Conservation (phyloP, 1,140 invertebrate genomes). For the Contarinia nasturtii region DNA sequence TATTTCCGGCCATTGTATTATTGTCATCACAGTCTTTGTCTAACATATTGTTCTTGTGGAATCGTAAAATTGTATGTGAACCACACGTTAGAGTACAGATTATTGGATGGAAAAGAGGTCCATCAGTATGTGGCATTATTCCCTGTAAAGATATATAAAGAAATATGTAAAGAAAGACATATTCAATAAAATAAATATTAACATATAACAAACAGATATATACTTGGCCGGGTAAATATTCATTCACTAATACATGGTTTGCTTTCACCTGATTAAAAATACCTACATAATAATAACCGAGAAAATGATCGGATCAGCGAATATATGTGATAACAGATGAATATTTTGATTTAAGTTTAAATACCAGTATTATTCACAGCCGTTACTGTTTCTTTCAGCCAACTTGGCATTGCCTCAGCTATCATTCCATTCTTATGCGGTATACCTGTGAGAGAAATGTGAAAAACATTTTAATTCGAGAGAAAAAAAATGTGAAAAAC, state of each 20-base stretch:
- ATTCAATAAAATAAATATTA: too few species aligned
- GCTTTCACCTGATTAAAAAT: conserved; percentile 61
- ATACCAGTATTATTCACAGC: conserved; percentile 34
- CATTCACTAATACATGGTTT: conserved; percentile 93
- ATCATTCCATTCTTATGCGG: conserved; percentile 90
- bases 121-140: conserved; percentile 90
- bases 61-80: conserved; percentile 75
- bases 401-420: conserved; percentile 69
- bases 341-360: background rate
- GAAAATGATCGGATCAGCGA: too few species aligned
- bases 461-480: too few species aligned
- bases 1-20: background rate
- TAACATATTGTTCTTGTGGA: conserved; percentile 36
- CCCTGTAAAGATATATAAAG: too few species aligned
- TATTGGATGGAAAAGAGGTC: conserved; percentile 78
- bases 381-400: conserved; percentile 58
- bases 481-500: too few species aligned
- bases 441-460: too few species aligned
- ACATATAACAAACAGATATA: too few species aligned
- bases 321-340: too few species aligned
- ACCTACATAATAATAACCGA: too few species aligned
- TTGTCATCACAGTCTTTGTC: conserved; percentile 1
- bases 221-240: conserved; percentile 80
- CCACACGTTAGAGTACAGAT: conserved; percentile 86
- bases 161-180: too few species aligned